A percentile compares a stretch with the other conserved stretches of the same genome.
Conservation (phyloP, 2,797 vertebrate genomes). For the Micropoecilia bifurca region DNA sequence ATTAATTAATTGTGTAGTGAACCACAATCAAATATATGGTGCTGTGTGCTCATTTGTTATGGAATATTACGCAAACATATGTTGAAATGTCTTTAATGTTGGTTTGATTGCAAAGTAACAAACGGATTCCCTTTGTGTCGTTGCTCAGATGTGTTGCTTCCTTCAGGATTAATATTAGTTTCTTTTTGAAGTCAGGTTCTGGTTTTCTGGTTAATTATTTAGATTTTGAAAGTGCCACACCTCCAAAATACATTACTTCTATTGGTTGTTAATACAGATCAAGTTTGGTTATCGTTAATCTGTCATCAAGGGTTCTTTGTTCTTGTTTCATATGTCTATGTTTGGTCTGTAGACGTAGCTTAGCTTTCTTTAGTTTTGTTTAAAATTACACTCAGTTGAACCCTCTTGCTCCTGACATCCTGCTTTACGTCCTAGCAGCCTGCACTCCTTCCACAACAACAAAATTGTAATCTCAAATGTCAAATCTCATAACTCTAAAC, state of each 20-base stretch:
- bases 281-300: neutral
- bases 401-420: neutral
- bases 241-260: neutral
- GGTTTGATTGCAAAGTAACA: neutral
- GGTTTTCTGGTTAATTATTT: neutral
- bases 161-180: neutral
- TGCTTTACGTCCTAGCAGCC: neutral
- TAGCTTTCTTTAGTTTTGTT: neutral
- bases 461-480: neutral
- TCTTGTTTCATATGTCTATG: neutral
- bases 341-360: no score
- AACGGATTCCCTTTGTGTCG: neutral
- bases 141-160: neutral
- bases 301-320: neutral
- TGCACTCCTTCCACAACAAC: neutral
- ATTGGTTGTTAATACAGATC: neutral
- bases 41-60: neutral
- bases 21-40: neutral
- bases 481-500: conserved; percentile 1
- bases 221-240: neutral
- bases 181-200: neutral
- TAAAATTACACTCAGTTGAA: neutral
- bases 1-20: neutral
- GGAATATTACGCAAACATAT: neutral
- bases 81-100: neutral